Conservation (phyloP, 2,888 invertebrate species). For the Vesta saturnalis region DNA sequence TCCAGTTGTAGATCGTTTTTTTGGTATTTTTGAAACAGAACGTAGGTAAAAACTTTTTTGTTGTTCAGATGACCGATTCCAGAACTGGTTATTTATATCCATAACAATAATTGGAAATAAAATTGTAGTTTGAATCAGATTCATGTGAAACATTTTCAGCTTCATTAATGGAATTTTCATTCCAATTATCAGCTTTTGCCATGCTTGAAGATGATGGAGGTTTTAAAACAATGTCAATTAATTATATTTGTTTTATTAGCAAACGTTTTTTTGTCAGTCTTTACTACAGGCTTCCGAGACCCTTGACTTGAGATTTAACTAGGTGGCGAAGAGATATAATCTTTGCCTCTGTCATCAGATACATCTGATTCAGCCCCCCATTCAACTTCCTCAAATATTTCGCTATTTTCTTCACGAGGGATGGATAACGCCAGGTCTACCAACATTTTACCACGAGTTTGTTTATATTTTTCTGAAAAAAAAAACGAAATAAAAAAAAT, state of each 20-base stretch:
- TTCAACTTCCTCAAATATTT: not conserved
- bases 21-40: conserved; percentile 1
- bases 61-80: not conserved
- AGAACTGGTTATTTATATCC: conserved; percentile 6
- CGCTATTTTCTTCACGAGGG: not conserved
- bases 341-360: not conserved
- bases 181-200: not conserved
- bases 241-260: not conserved
- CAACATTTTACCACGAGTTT: not conserved
- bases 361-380: not conserved
- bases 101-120: not conserved
- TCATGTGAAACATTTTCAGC: not conserved
- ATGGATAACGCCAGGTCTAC: not conserved
- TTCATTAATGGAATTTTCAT: not conserved
- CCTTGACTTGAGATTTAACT: not conserved
- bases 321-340: not conserved
- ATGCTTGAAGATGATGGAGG: not conserved
- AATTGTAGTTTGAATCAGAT: not conserved
- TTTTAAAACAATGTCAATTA: not conserved
- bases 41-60: not conserved
- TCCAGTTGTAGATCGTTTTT: not conserved
- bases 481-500: not conserved
- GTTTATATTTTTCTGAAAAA: not conserved
- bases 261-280: not conserved
- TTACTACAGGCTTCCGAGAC: too few relatives aligned